Base-by-base conservation (phyloP, 2,888 invertebrate species). In the Cyaniris semiargus region DNA sequence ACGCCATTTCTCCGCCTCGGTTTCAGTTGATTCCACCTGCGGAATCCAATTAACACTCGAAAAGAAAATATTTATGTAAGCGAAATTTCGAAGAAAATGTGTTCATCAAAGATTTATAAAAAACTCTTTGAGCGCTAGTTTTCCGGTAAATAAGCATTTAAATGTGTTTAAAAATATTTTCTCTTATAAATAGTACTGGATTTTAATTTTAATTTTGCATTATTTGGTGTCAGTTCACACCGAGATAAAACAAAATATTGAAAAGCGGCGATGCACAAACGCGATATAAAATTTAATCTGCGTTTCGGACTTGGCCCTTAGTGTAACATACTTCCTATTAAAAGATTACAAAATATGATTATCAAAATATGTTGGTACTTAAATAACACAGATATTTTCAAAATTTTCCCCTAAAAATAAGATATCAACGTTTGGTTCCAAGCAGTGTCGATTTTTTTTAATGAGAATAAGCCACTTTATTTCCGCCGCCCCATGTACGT, bases 21-120 rank as follows among this genome's bases (percentile, higher is more conserved):
- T 18, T 66, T 66, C 21, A 66, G 66, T 31, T 66, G 66, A 66
- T 66, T 66, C 66, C 66, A 31, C 31, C 66, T 66, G 66, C 27
- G 66, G 66, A 66, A 31, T 18, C 66, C 66, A 66, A 66, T 66
- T 66, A 66, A 66, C 18, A 31, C 66, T 66, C 31, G 31, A 66
- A 66, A 31, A 31, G 66, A 1, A 27, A 27, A 66, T 27, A 15
- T 66, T 66, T 66, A 66, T 66, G 27, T 66, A 66, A 60, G 23
- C 60, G 60, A 60, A 66, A 27, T 21, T 27, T 66, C 8, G 27
- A 27, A 66, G 27, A 66, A 13, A 66, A 66, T 31, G 27, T 66
- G 13, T 31, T 18, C 27, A 66, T 66, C 5, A 6, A 31, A 15
- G 1, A 27, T 66, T 66, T 27, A 31, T 31, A 15, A 27, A 66